Evolutionary conservation across 1,140 invertebrate genomes (phyloP).

Genomic region (Drosophila chauvacae): DNA sequence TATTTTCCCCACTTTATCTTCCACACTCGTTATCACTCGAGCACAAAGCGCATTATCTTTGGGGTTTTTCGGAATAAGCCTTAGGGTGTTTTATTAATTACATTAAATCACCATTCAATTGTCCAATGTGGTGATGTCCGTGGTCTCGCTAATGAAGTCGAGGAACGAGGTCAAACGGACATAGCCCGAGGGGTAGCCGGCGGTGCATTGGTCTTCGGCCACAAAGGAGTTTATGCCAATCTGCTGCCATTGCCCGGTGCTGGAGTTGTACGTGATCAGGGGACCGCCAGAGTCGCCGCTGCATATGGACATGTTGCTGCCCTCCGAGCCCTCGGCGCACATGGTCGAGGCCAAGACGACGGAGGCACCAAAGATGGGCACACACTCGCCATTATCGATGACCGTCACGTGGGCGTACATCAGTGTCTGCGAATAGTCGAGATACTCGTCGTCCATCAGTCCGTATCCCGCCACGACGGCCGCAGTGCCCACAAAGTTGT

Average conservation of each 20-base stretch:
- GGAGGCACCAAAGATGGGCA: constrained; percentile 34
- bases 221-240: constrained; percentile 83
- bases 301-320: constrained; percentile 74
- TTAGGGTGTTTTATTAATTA: not conserved
- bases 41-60: not conserved
- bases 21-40: not conserved
- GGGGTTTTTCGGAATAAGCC: constrained; percentile 1
- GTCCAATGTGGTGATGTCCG: constrained; percentile 18
- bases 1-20: not conserved
- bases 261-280: constrained; percentile 40
- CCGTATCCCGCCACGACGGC: constrained; percentile 72
- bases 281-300: constrained; percentile 80
- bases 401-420: constrained; percentile 70
- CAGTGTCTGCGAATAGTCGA: constrained; percentile 64
- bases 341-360: constrained; percentile 62
- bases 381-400: constrained; percentile 61
- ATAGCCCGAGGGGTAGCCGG: constrained; percentile 74
- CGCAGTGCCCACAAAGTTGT: constrained; percentile 58
- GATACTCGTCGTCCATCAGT: constrained; percentile 67
- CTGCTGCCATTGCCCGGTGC: constrained; percentile 50
- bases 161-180: constrained; percentile 72
- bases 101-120: constrained; percentile 13
- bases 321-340: constrained; percentile 57
- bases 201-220: constrained; percentile 73
- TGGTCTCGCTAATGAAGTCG: constrained; percentile 60